These are phyloP conservation scores for Agrypnus murinus DNA, from an alignment of 2,888 invertebrate species.

Conservation along the genomic window DNA sequence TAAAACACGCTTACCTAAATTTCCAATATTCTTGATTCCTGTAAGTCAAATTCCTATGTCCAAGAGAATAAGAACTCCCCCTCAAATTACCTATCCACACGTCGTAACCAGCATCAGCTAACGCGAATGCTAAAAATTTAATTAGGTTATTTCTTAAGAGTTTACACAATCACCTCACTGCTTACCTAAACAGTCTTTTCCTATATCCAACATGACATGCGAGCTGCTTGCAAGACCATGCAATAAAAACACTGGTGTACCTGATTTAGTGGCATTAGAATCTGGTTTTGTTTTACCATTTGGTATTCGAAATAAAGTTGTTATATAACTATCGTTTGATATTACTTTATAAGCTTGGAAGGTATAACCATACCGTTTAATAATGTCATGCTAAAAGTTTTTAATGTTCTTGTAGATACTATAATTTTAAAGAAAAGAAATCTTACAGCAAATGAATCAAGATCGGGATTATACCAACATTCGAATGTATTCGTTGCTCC, in stretches of 20 bases:
- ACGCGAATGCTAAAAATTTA: slow-evolving; percentile 53
- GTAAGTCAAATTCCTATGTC: slow-evolving; percentile 43
- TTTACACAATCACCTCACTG: not conserved
- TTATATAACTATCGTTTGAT: slow-evolving; percentile 73
- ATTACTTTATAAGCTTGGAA: slow-evolving; percentile 63
- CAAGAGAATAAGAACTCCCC: slow-evolving; percentile 55
- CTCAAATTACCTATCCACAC: slow-evolving; percentile 72
- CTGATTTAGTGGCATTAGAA: slow-evolving; percentile 66
- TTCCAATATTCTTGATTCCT: slow-evolving; percentile 5
- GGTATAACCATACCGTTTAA: slow-evolving; percentile 65
- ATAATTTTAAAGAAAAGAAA: slow-evolving; percentile 33
- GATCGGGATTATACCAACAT: slow-evolving; percentile 28
- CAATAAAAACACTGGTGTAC: slow-evolving; percentile 66
- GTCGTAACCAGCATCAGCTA: slow-evolving; percentile 72
- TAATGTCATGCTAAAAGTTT: slow-evolving; percentile 62
- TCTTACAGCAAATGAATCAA: slow-evolving; percentile 13
- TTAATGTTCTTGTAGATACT: not conserved
- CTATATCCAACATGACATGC: slow-evolving; percentile 40
- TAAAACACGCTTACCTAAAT: slow-evolving; percentile 11
- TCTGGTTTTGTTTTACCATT: slow-evolving; percentile 8
- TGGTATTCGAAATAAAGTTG: slow-evolving; percentile 69
- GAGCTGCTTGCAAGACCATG: slow-evolving; percentile 56
- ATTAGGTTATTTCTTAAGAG: not conserved
- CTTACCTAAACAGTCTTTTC: slow-evolving; percentile 50
- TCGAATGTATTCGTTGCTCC: not conserved